Conservation (phyloP, 1,140 invertebrate species). For the Mesaphorura yosii region DNA sequence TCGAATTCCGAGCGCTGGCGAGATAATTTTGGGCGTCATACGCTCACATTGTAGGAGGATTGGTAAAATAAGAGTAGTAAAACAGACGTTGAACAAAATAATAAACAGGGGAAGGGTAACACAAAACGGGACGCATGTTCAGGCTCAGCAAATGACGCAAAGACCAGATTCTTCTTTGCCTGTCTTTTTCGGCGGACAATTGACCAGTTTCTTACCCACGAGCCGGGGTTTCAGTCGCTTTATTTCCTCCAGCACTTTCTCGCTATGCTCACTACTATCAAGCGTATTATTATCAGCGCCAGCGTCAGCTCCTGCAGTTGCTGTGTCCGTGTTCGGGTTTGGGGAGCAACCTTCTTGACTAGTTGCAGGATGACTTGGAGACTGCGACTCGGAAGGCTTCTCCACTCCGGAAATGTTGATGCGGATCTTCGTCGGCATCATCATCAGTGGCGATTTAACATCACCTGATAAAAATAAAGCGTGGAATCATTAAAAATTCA, state of each 20-base stretch:
- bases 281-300: too few species aligned
- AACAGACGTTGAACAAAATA: too few species aligned
- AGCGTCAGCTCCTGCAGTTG: too few species aligned
- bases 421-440: constrained; percentile 13
- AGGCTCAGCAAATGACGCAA: constrained; percentile 5
- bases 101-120: background rate
- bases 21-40: too few species aligned
- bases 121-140: background rate
- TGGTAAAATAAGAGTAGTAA: too few species aligned
- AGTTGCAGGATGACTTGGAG: too few species aligned
- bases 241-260: constrained; percentile 35
- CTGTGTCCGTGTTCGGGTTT: too few species aligned
- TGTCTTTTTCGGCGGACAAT: constrained; percentile 49
- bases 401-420: constrained; percentile 26
- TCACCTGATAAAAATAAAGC: background rate
- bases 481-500: background rate
- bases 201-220: constrained; percentile 51
- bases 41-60: too few species aligned
- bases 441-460: background rate
- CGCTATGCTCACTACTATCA: too few species aligned
- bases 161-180: constrained; percentile 26
- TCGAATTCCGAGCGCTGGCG: too few species aligned
- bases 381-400: background rate
- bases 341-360: background rate
- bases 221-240: constrained; percentile 51